Conservation (phyloP, 2,888 invertebrate species). For the Epirrhoe tristata region DNA sequence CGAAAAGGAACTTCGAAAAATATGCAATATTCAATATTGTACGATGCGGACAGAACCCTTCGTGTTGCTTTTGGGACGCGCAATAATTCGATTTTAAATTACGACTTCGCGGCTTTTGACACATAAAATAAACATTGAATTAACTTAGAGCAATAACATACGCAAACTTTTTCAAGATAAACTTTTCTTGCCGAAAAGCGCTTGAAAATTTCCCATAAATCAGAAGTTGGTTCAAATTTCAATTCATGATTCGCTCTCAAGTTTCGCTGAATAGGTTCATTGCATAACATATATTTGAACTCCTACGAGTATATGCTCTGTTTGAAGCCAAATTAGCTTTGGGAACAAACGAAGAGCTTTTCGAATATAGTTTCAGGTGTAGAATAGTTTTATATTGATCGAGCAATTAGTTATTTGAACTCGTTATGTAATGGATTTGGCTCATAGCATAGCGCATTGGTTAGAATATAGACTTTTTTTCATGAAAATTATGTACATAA, state of each 20-base stretch:
- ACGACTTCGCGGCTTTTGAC: background rate
- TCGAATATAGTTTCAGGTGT: slow-evolving; percentile 11
- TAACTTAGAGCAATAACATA: slow-evolving; percentile 3
- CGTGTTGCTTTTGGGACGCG: too few relatives aligned
- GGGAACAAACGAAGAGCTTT: slow-evolving; percentile 18
- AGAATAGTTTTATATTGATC: background rate
- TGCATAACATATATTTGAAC: slow-evolving; percentile 17
- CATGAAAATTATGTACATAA: too few relatives aligned
- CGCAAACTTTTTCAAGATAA: slow-evolving; percentile 9
- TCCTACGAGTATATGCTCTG: slow-evolving; percentile 17
- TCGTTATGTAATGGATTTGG: background rate
- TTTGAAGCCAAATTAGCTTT: slow-evolving; percentile 22
- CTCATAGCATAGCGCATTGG: background rate
- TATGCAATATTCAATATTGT: too few relatives aligned
- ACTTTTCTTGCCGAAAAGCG: slow-evolving; percentile 28
- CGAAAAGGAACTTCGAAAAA: too few relatives aligned
- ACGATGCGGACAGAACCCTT: too few relatives aligned
- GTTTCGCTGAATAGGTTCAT: slow-evolving; percentile 27
- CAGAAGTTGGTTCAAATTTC: slow-evolving; percentile 31
- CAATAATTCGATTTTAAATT: too few relatives aligned
- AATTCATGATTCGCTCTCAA: slow-evolving; percentile 34
- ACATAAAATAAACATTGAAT: background rate
- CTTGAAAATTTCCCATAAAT: slow-evolving; percentile 30
- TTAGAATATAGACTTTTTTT: too few relatives aligned
- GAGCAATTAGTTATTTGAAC: slow-evolving; percentile 1